phyloP scores from a whole-genome alignment of 2,888 invertebrate species.

The Leucoma salicis region DNA sequence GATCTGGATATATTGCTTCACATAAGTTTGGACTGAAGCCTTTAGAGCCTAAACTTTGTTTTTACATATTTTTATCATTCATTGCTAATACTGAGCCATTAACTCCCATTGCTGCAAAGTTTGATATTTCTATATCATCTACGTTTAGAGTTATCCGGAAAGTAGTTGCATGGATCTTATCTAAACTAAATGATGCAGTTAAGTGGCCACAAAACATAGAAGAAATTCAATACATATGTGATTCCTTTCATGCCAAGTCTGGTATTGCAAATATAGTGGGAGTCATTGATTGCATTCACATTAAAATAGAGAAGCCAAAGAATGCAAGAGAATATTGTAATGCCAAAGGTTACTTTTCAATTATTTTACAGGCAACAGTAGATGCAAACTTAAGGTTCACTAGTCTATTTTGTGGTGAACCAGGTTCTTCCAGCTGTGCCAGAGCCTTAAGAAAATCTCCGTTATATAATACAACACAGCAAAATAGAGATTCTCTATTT shows the following conservation, averaged over 20 bases:
- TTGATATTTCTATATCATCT: constrained; percentile 64
- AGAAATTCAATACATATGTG: constrained; percentile 45
- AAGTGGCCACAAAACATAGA: constrained; percentile 55
- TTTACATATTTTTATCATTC: constrained; percentile 61
- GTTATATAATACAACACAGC: constrained; percentile 48
- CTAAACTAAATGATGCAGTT: constrained; percentile 55
- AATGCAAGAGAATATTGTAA: constrained; percentile 57
- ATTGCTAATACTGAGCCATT: constrained; percentile 57
- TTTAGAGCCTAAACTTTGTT: constrained; percentile 58
- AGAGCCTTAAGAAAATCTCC: constrained; percentile 57
- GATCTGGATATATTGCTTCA: constrained; percentile 58
- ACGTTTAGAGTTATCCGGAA: constrained; percentile 59
- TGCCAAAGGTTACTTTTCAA: constrained; percentile 57
- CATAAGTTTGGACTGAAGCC: constrained; percentile 62
- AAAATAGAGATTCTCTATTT: constrained; percentile 48
- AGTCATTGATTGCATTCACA: constrained; percentile 56
- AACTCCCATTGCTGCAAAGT: constrained; percentile 58
- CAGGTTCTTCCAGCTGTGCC: constrained; percentile 55
- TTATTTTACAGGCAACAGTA: constrained; percentile 56
- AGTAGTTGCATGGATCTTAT: constrained; percentile 60
- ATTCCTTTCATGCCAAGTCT: constrained; percentile 49
- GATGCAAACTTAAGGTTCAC: constrained; percentile 57
- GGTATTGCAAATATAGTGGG: constrained; percentile 56
- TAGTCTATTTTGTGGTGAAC: constrained; percentile 62
- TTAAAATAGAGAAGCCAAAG: constrained; percentile 62